Conservation (phyloP, 1,140 invertebrate genomes). For the Gryon sp. region DNA sequence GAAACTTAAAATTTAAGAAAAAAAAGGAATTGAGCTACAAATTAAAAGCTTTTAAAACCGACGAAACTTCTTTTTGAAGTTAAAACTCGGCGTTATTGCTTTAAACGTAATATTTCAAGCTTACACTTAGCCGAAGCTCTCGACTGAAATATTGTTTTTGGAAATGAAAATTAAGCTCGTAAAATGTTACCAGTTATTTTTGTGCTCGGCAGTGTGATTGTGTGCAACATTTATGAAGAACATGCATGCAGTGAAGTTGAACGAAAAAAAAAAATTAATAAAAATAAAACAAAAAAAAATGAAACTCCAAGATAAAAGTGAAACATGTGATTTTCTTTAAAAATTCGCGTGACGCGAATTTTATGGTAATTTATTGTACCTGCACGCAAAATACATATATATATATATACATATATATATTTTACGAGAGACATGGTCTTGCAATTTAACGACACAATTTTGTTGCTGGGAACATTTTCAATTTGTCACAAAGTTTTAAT, state of each 20-base stretch:
- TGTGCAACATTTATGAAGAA: slow-evolving; percentile 28
- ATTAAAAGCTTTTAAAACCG: no score
- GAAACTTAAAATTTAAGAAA: no score
- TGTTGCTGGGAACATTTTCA: no score
- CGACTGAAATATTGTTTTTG: slow-evolving; percentile 16
- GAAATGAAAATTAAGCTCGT: slow-evolving; percentile 13
- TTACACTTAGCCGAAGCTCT: not conserved
- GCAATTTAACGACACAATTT: no score
- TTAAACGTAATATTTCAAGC: not conserved
- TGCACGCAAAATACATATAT: not conserved
- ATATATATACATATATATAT: no score
- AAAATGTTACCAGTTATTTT: slow-evolving; percentile 13
- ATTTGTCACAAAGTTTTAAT: not conserved
- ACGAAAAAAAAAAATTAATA: no score
- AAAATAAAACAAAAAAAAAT: no score
- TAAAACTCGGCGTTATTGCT: not conserved
- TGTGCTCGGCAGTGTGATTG: slow-evolving; percentile 16
- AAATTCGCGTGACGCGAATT: slow-evolving; percentile 20
- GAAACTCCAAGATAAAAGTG: slow-evolving; percentile 9
- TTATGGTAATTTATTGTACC: slow-evolving; percentile 21
- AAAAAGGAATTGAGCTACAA: no score
- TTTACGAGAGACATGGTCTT: no score
- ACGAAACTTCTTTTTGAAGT: no score
- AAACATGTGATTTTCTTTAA: slow-evolving; percentile 28
- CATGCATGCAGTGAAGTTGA: slow-evolving; percentile 5